These are phyloP conservation scores for Clitarchus hookeri DNA, from an alignment of 2,888 invertebrate genomes.

Conservation along the genomic window DNA sequence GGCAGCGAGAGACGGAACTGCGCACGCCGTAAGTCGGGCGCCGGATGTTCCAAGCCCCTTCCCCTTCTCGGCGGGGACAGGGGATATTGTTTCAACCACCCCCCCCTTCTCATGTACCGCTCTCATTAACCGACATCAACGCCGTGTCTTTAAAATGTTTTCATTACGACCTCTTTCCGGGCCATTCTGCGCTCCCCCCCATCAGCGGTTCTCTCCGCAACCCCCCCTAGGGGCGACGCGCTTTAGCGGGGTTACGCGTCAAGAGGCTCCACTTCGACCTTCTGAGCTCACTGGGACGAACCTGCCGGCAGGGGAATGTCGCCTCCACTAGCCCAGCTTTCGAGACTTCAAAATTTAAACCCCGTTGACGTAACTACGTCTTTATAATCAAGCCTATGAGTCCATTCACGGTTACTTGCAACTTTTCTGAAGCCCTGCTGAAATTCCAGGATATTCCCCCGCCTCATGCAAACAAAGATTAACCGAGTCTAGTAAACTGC, in stretches of 20 bases:
- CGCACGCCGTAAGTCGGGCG: not conserved
- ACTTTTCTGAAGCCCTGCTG: too few species aligned
- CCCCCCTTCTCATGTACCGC: not conserved
- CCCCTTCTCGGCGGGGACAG: too few species aligned
- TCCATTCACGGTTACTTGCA: too few species aligned
- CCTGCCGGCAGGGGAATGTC: too few species aligned
- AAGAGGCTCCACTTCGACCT: not conserved
- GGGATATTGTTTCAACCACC: not conserved
- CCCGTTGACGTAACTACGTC: too few species aligned
- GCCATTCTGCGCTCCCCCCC: not conserved
- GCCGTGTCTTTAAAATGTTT: slow-evolving; percentile 14
- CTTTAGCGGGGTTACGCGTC: not conserved
- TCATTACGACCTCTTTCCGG: slow-evolving; percentile 6
- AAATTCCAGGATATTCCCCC: too few species aligned
- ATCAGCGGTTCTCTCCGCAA: not conserved
- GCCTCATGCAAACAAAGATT: too few species aligned
- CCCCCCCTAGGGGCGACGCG: not conserved
- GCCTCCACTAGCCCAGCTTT: too few species aligned
- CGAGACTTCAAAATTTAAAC: too few species aligned
- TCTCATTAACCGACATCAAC: slow-evolving; percentile 10
- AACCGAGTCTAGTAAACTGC: too few species aligned
- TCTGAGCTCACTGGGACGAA: too few species aligned
- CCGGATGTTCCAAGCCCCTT: not conserved
- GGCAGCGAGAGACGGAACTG: not conserved
- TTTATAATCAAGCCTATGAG: too few species aligned